Percentiles rank a stretch among this genome's conserved stretches.
Conservation (phyloP, 2,888 invertebrate genomes). For the Antitype chi region DNA sequence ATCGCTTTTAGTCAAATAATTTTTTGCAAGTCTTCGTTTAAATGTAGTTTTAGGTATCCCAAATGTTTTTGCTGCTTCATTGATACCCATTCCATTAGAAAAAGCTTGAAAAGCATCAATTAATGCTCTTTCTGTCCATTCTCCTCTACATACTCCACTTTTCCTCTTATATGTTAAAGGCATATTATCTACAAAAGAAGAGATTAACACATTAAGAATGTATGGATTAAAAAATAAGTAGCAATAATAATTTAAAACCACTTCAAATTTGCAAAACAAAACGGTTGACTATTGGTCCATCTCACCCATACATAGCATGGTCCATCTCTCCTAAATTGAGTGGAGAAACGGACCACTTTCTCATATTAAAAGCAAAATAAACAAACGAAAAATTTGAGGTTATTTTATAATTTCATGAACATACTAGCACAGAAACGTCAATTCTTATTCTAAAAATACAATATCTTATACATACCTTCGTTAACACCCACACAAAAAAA, state of each 20-base stretch:
- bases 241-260: constrained; percentile 3
- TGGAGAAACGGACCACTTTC: constrained; percentile 6
- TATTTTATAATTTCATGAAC: constrained; percentile 7
- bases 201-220: constrained; percentile 13
- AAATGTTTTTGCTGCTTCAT: no score
- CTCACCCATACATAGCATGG: constrained; percentile 22
- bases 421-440: constrained; percentile 10
- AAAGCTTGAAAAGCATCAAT: no score
- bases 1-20: no score
- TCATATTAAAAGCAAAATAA: constrained; percentile 7
- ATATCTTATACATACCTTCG: constrained; percentile 10
- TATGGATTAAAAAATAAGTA: constrained; percentile 8
- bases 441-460: constrained; percentile 1
- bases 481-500: neutral
- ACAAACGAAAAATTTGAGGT: constrained; percentile 4
- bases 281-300: no score
- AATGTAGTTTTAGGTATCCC: no score
- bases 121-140: constrained; percentile 14
- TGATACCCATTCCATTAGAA: no score
- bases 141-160: constrained; percentile 14
- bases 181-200: constrained; percentile 15
- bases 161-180: constrained; percentile 16
- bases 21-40: no score
- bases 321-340: constrained; percentile 22
- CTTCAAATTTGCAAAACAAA: neutral